Percentiles rank a stretch among this genome's conserved stretches.
Conservation (phyloP, 2,113 vertebrate genomes). For the Aleadryas rufinucha region DNA sequence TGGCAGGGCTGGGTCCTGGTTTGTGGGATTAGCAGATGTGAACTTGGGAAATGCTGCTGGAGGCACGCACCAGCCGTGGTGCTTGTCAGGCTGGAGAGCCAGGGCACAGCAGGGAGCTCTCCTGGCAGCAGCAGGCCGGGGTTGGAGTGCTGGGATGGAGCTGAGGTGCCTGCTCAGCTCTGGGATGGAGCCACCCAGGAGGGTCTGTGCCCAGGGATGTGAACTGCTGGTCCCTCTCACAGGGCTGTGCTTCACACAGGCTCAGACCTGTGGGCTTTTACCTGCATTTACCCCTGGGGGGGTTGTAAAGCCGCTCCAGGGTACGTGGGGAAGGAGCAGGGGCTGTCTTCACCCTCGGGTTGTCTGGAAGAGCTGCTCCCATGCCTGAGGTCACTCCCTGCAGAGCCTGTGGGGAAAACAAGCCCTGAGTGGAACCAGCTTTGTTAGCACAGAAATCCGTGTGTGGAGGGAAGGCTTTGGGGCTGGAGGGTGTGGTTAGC, state of each 20-base stretch:
- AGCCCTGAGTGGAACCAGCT: background rate
- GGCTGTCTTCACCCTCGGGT: background rate
- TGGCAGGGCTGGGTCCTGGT: background rate
- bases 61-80: fast-evolving
- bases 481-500: background rate
- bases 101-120: background rate
- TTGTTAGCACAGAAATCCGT: background rate
- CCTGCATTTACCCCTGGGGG: background rate
- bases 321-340: background rate
- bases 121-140: background rate
- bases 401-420: background rate
- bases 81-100: background rate
- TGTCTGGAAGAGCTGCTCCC: background rate
- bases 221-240: background rate
- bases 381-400: fast-evolving
- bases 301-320: background rate
- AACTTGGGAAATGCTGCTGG: background rate
- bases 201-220: background rate
- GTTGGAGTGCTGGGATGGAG: fast-evolving
- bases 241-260: background rate
- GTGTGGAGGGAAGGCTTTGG: background rate
- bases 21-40: background rate
- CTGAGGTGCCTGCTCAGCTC: background rate
- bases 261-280: background rate
- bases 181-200: fast-evolving